These are phyloP conservation scores for Uria lomvia DNA, from an alignment of 2,113 vertebrate genomes.

Conservation along the genomic window DNA sequence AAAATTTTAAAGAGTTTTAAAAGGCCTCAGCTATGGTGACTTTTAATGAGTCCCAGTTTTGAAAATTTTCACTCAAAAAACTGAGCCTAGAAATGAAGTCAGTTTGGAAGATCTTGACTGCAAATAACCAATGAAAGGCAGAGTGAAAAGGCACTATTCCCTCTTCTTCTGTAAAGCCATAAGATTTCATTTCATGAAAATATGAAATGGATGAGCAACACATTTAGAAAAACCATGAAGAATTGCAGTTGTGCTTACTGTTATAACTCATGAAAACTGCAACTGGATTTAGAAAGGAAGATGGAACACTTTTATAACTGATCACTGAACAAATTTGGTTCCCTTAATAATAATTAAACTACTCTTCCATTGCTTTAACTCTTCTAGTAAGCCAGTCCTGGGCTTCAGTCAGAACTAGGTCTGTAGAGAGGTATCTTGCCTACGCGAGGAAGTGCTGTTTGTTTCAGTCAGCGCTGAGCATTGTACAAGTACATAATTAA, in stretches of 20 bases:
- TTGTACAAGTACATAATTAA: not conserved
- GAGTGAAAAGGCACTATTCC: not conserved
- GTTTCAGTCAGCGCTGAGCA: not conserved
- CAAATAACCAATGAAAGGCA: not conserved
- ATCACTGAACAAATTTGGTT: not conserved
- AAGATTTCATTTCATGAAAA: not conserved
- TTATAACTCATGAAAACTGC: not conserved
- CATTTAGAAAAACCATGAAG: not conserved
- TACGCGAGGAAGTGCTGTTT: not conserved
- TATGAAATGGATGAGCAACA: not conserved
- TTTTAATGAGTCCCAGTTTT: not conserved
- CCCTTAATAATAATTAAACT: not conserved
- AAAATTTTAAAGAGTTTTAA: not conserved
- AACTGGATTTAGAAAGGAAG: not conserved
- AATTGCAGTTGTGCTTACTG: not conserved
- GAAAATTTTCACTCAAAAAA: not conserved
- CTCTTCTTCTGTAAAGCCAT: not conserved
- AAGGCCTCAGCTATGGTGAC: not conserved
- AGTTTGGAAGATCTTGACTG: not conserved
- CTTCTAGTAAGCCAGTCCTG: not conserved
- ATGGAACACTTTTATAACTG: not conserved
- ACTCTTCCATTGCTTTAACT: not conserved
- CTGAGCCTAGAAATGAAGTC: not conserved
- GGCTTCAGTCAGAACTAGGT: not conserved
- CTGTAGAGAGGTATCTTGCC: not conserved